Conservation (phyloP, 2,113 vertebrate genomes). For the Canis aureus region DNA sequence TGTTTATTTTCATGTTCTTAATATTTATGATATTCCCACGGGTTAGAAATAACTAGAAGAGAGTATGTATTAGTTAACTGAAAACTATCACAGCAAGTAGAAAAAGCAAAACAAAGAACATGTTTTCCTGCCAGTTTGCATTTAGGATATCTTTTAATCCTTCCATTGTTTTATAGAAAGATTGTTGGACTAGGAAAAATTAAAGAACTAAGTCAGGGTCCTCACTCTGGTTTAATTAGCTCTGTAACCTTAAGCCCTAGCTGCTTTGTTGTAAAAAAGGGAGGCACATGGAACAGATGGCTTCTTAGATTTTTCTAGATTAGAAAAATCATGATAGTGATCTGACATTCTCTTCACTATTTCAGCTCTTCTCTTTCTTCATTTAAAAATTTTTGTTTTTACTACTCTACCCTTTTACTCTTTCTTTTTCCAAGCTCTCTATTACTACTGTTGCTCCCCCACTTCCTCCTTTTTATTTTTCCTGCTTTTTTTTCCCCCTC, state of each 20-base stretch:
- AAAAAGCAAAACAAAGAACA: neutral
- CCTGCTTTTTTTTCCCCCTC: neutral
- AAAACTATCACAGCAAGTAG: neutral
- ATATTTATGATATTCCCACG: neutral
- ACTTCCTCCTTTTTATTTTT: neutral
- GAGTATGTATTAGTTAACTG: neutral
- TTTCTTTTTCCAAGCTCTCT: neutral
- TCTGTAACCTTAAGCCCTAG: neutral
- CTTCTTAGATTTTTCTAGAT: slow-evolving; percentile 1
- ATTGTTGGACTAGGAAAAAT: neutral
- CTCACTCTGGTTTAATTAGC: neutral
- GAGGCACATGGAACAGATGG: neutral
- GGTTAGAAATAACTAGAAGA: neutral
- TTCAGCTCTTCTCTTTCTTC: neutral
- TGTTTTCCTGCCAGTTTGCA: neutral
- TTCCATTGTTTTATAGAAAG: neutral
- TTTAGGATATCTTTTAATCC: neutral
- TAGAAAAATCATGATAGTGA: neutral
- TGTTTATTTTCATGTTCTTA: slow-evolving; percentile 6
- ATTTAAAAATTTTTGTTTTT: slow-evolving; percentile 7
- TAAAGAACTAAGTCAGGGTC: neutral
- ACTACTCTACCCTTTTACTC: neutral
- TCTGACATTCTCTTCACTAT: neutral
- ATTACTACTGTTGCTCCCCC: neutral
- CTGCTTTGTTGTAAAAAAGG: neutral